Conservation (phyloP, 2,797 vertebrate genomes). For the Danio jaintianensis region DNA sequence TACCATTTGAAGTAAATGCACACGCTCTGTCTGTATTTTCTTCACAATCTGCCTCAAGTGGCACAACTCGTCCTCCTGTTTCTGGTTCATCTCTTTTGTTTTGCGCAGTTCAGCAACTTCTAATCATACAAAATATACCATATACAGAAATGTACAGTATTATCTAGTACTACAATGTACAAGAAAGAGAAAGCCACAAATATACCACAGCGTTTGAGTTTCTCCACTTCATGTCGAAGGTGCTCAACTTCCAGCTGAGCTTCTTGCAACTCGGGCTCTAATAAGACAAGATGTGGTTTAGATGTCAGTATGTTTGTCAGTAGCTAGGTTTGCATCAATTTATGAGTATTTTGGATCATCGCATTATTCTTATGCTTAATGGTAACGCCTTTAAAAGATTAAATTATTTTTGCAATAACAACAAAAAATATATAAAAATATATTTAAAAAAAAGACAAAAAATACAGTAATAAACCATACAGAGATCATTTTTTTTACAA, state of each 20-base stretch:
- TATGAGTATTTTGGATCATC: too few relatives aligned
- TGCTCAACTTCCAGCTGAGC: slow-evolving; percentile 71
- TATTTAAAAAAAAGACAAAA: too few relatives aligned
- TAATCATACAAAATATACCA: slow-evolving; percentile 35
- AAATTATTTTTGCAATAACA: too few relatives aligned
- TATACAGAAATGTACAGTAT: too few relatives aligned
- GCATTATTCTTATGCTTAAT: too few relatives aligned
- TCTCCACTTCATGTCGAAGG: slow-evolving; percentile 69
- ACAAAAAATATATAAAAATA: too few relatives aligned
- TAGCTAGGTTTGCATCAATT: too few relatives aligned
- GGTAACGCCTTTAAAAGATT: too few relatives aligned
- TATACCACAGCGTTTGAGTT: slow-evolving; percentile 71
- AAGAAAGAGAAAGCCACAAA: neutral
- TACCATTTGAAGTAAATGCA: slow-evolving; percentile 76
- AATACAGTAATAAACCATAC: too few relatives aligned
- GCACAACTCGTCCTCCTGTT: slow-evolving; percentile 82
- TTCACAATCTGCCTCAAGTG: slow-evolving; percentile 77
- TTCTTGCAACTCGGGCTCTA: slow-evolving; percentile 74
- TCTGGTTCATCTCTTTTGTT: slow-evolving; percentile 80
- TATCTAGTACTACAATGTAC: neutral
- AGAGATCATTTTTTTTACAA: too few relatives aligned
- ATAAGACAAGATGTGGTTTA: neutral
- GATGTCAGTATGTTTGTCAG: neutral
- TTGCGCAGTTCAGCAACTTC: slow-evolving; percentile 74
- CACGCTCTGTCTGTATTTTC: slow-evolving; percentile 79